These are phyloP conservation scores for Odocoileus virginianus DNA, from an alignment of 2,113 vertebrate genomes.

Conservation along the genomic window DNA sequence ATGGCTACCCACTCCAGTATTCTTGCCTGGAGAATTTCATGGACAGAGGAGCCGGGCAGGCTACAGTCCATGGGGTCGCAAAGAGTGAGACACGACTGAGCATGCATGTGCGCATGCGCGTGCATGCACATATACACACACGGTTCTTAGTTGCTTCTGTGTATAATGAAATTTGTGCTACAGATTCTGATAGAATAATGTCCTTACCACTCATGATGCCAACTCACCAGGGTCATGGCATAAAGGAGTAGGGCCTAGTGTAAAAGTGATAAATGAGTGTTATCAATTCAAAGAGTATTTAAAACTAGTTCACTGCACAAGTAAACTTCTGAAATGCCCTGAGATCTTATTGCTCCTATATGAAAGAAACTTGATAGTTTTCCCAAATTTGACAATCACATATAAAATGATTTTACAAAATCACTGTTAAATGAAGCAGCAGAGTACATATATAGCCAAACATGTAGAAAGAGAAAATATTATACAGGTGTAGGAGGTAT, in stretches of 20 bases:
- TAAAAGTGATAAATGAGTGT: background rate
- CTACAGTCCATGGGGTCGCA: background rate
- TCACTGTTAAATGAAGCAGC: background rate
- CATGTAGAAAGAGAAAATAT: conserved; percentile 16
- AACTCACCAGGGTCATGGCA: background rate
- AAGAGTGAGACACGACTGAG: background rate
- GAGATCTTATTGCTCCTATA: background rate
- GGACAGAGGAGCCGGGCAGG: background rate
- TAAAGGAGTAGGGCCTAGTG: background rate
- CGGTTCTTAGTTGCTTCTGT: background rate
- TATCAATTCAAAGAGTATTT: background rate
- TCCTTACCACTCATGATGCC: background rate
- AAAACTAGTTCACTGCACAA: background rate
- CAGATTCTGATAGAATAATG: background rate
- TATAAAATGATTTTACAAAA: background rate
- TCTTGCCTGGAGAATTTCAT: background rate
- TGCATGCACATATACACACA: background rate
- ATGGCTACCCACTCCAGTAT: background rate
- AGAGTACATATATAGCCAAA: background rate
- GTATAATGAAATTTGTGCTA: conserved; percentile 1
- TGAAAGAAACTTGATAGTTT: conserved; percentile 21
- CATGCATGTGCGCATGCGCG: rapidly evolving
- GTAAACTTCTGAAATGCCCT: background rate
- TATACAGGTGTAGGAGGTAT: background rate
- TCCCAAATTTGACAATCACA: background rate